Evolutionary conservation across 2,797 vertebrate species (phyloP), one percentile per base, ranked within the genome.

Genomic region (Premnoplex brunnescens): DNA sequence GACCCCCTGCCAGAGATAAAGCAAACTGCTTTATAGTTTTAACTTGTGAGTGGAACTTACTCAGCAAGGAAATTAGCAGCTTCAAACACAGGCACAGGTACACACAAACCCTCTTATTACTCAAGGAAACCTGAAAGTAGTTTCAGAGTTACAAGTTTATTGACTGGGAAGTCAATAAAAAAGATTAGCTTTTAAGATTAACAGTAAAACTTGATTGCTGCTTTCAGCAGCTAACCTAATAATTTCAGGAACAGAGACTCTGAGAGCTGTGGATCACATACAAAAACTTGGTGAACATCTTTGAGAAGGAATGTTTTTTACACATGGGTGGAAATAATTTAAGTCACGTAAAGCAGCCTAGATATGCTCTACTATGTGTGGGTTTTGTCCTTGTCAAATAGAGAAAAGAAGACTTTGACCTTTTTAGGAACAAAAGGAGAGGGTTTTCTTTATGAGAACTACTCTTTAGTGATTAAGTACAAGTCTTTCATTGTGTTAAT

Each of bases 341-440:
- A 93, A 92, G 84, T 78, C 78, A 55, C 72, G 80, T 94, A 93
- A 95, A 97, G 51, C 94, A 86, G 88, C 85, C 92, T 93, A 96
- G 93, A 96, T 96, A 88, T 95, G 88, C 88, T 96, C 54, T 88
- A 49, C 90, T 94, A 52, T 77, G 55, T 96, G 81, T 94, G 89
- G 64, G 27, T 88, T 91, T 96, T 96, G 91, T 96, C 95, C 96
- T 96, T 95, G 89, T 80, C 91, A 96, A 85, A 46, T 37, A 96
- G 77, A 96, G 92, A 97, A 97, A 97, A 96, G 93, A 97, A 94
- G 96, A 93, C 93, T 96, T 97, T 97, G 97, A 95, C 97, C 96
- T 97, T 96, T 96, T 95, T 55, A 94, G 96, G 94, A 95, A 96
- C 95, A 97, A 97, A 96, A 96, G 91, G 93, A 97, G 85, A 97